These are phyloP conservation scores for Pristionchus pacificus DNA, from an alignment of 1,140 invertebrate species.

Conservation along the genomic window DNA sequence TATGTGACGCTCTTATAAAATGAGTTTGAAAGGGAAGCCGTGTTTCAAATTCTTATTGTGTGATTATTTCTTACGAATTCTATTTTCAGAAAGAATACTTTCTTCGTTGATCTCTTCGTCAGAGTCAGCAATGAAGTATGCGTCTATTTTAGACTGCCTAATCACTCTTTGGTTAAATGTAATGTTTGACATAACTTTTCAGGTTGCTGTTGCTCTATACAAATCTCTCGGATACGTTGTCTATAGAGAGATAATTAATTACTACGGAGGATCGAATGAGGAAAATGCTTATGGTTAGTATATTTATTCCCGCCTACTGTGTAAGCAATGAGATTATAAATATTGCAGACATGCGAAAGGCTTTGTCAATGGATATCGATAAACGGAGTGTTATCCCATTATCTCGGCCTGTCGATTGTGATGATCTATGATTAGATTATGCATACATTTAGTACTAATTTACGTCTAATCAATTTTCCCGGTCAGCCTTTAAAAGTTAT, in stretches of 20 bases:
- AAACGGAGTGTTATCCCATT: constrained; percentile 90
- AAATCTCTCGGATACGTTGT: constrained; percentile 89
- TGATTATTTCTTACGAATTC: too few relatives aligned
- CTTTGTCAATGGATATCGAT: constrained; percentile 81
- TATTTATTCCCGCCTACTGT: background rate
- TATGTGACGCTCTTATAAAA: too few relatives aligned
- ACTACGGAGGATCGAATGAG: constrained; percentile 89
- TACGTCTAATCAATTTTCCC: background rate
- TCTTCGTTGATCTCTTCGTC: constrained; percentile 98
- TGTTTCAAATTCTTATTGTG: too few relatives aligned
- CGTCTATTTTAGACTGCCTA: too few relatives aligned
- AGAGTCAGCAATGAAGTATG: constrained; percentile 75
- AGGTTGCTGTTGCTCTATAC: constrained; percentile 95
- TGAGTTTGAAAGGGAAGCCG: too few relatives aligned
- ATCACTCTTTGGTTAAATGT: background rate
- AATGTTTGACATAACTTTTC: constrained; percentile 53
- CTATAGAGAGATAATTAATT: constrained; percentile 89
- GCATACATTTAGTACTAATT: background rate
- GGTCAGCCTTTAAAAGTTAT: background rate
- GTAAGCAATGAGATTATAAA: too few relatives aligned
- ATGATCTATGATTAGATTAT: constrained; percentile 75
- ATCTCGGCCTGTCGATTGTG: constrained; percentile 83
- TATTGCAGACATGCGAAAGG: constrained; percentile 89
- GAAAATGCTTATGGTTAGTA: constrained; percentile 89
- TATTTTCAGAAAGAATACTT: constrained; percentile 78